Conservation (phyloP, 2,888 invertebrate genomes). For the Allacma fusca region DNA sequence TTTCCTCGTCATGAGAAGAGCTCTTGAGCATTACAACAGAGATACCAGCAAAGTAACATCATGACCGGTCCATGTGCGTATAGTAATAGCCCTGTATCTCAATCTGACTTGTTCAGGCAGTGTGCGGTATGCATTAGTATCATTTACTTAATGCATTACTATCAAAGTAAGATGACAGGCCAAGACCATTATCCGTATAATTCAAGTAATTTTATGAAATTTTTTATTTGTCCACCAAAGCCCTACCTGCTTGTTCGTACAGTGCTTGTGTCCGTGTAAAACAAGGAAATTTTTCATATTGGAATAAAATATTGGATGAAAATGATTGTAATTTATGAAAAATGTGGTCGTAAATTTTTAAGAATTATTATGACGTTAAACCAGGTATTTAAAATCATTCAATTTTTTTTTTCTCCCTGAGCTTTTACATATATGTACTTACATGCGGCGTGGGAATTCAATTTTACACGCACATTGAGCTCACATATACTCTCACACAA, state of each 20-base stretch:
- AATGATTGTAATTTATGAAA: constrained; percentile 2
- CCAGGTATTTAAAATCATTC: not conserved
- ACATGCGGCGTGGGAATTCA: not conserved
- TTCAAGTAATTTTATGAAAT: no score
- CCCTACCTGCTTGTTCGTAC: not conserved
- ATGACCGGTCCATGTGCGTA: no score
- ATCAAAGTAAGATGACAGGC: no score
- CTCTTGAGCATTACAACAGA: no score
- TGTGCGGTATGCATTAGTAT: no score
- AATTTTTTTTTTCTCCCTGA: not conserved
- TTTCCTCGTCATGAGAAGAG: not conserved
- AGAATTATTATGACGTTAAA: constrained; percentile 1
- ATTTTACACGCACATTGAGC: not conserved
- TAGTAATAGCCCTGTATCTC: no score
- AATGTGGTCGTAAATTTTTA: not conserved
- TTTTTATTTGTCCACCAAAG: not conserved
- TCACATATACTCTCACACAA: no score
- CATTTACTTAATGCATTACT: no score
- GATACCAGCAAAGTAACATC: no score
- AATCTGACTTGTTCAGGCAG: no score
- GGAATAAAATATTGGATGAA: not conserved
- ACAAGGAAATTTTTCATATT: not conserved
- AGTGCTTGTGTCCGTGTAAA: not conserved
- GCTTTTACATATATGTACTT: not conserved
- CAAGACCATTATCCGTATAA: no score